These are phyloP conservation scores for Dyspetes luteomarginatus DNA, from an alignment of 2,888 invertebrate species.

Conservation along the genomic window DNA sequence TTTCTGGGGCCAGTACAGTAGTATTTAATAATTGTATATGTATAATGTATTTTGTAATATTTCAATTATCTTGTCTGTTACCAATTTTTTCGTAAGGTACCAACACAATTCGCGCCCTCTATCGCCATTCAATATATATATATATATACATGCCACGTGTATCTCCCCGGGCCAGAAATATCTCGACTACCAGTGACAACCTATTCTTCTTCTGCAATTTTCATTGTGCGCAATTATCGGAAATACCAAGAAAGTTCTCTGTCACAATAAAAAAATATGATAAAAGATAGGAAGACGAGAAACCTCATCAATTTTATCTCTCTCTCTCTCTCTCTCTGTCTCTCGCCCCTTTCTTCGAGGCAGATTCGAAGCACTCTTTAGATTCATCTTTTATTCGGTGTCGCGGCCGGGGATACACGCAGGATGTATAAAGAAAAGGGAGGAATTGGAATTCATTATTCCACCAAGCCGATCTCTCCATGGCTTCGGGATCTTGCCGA, in stretches of 20 bases:
- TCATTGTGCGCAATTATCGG: conserved; percentile 54
- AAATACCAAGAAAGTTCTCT: conserved; percentile 47
- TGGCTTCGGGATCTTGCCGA: conserved; percentile 41
- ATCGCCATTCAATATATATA: background rate
- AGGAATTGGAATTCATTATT: conserved; percentile 60
- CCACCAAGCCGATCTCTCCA: conserved; percentile 46
- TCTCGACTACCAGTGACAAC: conserved; percentile 30
- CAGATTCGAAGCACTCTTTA: conserved; percentile 31
- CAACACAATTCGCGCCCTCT: background rate
- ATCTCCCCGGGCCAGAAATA: conserved; percentile 20
- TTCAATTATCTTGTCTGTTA: background rate
- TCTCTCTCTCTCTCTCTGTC: background rate
- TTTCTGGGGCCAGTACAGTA: too few relatives aligned
- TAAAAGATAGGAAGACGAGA: conserved; percentile 21
- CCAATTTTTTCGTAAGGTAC: background rate
- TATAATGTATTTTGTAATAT: too few relatives aligned
- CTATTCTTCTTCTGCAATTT: conserved; percentile 35
- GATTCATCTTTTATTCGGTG: conserved; percentile 43
- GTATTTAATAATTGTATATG: too few relatives aligned
- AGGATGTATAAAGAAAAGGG: conserved; percentile 35
- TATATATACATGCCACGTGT: background rate
- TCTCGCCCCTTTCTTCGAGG: conserved; percentile 28
- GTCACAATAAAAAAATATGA: conserved; percentile 18
- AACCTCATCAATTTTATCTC: conserved; percentile 35
- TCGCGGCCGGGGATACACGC: conserved; percentile 2